Evolutionary conservation across 1,140 invertebrate genomes (phyloP), one percentile per base, ranked within the genome.

Genomic region (Pseudomyrmex concolor): DNA sequence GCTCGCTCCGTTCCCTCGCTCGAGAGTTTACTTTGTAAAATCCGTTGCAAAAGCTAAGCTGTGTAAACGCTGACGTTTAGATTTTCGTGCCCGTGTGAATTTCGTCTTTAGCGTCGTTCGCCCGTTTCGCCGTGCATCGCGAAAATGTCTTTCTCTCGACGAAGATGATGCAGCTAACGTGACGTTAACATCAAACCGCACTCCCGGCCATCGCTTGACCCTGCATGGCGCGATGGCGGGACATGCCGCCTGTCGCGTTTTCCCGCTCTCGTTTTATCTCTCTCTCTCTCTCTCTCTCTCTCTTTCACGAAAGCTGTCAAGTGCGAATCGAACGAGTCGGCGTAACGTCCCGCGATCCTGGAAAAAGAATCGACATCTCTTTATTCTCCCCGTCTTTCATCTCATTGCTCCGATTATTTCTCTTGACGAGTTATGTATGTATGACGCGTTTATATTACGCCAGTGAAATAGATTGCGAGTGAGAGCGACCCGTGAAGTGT

Each of bases 391-490:
- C 48, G 17, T 50, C 12, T 64, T 25, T 34, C 22, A 19, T 25
- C 22, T 34, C 45, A 5, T 50, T 25, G 59, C 64, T 71, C 19
- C 13, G n/a, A 59, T 59, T 78, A 70, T 71, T 80, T 80, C 50
- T 80, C 76, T 71, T 66, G 8, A 15, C 51, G 12, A 54, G 13
- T 63, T 59, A 25, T 57, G 19, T 45, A 77, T 34, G 34, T 7
- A 34, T 34, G 34, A 34, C 34, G 22, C 55, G 76, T 13, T 48
- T 60, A 17, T 59, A 70, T 19, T 70, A 34, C 48, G 43, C 54
- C 76, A 80, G 54, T 54, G 22, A 70, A 78, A 80, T 71, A 55
- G 63, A 71, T 78, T 64, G 34, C 48, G 72, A 64, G 43, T n/a
- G 57, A 63, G 48, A 76, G 51, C 72, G 59, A 64, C 48, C 34